These are phyloP conservation scores for Dipodomys merriami DNA, from an alignment of 2,113 vertebrate genomes.

Conservation along the genomic window DNA sequence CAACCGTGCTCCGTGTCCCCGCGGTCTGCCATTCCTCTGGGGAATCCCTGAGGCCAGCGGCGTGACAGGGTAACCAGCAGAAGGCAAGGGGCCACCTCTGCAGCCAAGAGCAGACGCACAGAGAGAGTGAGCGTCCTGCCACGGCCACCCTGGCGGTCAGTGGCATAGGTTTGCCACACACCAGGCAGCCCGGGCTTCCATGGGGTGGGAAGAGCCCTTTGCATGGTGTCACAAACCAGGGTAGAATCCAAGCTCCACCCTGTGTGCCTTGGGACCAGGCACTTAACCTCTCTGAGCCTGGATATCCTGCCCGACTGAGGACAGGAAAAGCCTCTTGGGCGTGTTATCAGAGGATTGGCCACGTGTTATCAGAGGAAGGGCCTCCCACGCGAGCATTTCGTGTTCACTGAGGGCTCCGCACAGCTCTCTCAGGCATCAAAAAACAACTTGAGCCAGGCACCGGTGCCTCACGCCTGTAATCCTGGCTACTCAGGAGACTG, in stretches of 20 bases:
- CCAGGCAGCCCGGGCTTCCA: not conserved
- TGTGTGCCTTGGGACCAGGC: no score
- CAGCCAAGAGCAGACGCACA: no score
- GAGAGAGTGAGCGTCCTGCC: no score
- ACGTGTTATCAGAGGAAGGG: not conserved
- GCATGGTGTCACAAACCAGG: not conserved
- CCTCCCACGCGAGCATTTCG: accelerated
- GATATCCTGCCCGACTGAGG: accelerated
- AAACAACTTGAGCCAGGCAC: not conserved
- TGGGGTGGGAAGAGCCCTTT: not conserved
- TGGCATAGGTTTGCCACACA: no score
- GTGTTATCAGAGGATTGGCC: not conserved
- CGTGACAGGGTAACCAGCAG: accelerated
- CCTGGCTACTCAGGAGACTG: no score
- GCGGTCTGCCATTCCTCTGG: not conserved
- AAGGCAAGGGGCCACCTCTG: not conserved
- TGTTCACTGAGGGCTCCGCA: not conserved
- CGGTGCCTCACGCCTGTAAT: no score
- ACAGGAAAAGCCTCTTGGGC: not conserved
- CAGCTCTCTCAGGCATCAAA: no score
- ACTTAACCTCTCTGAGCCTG: not conserved
- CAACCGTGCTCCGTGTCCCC: not conserved
- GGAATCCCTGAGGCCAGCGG: not conserved
- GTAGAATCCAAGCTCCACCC: not conserved
- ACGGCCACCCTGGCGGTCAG: no score